Conservation (phyloP, 2,113 vertebrate species). For the Archilochus colubris region DNA sequence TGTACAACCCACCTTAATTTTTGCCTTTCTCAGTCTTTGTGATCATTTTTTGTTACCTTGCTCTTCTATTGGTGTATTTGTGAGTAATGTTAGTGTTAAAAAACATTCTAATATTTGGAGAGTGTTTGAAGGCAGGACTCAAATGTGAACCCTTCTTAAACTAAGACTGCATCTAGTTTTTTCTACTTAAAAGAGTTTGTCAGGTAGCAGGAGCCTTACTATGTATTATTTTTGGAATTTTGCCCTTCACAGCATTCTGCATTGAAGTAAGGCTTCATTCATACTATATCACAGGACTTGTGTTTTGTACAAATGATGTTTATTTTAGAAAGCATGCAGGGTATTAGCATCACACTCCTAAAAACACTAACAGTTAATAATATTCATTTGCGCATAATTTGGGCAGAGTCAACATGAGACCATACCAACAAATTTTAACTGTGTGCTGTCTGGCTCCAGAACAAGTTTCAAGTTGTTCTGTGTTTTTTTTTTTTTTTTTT, state of each 20-base stretch:
- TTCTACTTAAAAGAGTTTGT: not conserved
- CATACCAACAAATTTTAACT: not conserved
- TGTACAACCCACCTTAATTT: not conserved
- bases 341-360: not conserved
- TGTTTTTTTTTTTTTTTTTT: not conserved
- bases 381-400: slow-evolving; percentile 37
- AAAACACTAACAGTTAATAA: slow-evolving; percentile 17
- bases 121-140: not conserved
- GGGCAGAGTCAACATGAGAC: not conserved
- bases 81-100: not conserved
- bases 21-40: not conserved
- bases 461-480: not conserved
- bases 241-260: not conserved
- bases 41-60: not conserved
- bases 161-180: not conserved
- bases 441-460: not conserved
- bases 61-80: not conserved
- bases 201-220: not conserved
- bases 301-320: slow-evolving; percentile 27
- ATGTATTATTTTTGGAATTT: slow-evolving; percentile 15
- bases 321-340: not conserved
- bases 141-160: not conserved
- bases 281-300: not conserved
- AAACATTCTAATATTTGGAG: not conserved
- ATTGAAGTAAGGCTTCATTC: slow-evolving; percentile 30